phyloP scores from a whole-genome alignment of 2,113 vertebrate species.

The Anseranas semipalmata region DNA sequence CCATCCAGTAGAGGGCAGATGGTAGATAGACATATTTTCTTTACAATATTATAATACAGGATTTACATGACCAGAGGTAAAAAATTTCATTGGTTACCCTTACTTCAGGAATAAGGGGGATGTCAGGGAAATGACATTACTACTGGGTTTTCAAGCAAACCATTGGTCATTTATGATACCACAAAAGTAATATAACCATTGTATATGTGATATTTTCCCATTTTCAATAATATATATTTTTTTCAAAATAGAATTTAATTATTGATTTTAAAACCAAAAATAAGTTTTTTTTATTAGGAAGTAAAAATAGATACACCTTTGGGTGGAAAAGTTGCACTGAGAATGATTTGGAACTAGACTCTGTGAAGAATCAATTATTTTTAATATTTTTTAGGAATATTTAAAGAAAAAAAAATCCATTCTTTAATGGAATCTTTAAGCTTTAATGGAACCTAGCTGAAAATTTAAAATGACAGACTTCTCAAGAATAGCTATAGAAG shows the following conservation, averaged over 20 bases:
- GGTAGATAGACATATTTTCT: background rate
- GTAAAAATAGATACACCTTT: background rate
- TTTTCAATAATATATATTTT: background rate
- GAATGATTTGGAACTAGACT: background rate
- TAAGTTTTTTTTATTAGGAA: background rate
- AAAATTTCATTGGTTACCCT: accelerated
- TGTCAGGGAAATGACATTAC: background rate
- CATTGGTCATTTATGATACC: background rate
- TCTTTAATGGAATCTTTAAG: background rate
- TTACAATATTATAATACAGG: background rate
- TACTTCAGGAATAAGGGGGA: background rate
- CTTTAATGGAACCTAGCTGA: background rate
- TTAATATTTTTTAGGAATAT: background rate
- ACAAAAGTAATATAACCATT: background rate
- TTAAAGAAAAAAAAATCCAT: background rate
- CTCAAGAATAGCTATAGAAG: background rate
- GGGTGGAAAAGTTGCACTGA: background rate
- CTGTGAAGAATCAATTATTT: background rate
- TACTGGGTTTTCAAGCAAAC: background rate
- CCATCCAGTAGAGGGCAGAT: background rate
- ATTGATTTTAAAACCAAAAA: background rate
- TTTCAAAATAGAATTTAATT: background rate
- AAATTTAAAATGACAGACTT: background rate
- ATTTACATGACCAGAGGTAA: background rate
- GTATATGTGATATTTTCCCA: background rate